Evolutionary conservation across 2,113 vertebrate genomes (phyloP).

Genomic region (Hippocampus guttulatus): DNA sequence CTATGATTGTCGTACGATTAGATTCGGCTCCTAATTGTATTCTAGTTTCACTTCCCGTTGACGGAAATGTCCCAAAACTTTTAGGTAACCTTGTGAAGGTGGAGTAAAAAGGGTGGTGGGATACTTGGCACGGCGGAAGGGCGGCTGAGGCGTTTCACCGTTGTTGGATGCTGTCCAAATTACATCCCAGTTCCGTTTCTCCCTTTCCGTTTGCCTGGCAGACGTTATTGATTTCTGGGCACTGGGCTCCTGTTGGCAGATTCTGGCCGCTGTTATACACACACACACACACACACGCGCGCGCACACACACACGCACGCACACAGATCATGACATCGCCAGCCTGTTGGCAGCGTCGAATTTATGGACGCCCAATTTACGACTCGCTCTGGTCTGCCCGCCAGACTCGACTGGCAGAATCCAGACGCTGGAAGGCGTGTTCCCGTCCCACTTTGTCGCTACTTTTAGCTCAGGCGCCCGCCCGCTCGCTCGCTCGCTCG

Average conservation of each 20-base stretch:
- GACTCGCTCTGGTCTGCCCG: slow-evolving; percentile 28
- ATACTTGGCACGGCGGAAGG: neutral
- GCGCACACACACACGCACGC: slow-evolving; percentile 17
- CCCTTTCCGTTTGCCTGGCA: slow-evolving; percentile 36
- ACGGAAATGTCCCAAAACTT: neutral
- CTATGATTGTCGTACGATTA: no score
- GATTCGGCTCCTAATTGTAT: neutral
- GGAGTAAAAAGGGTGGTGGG: slow-evolving; percentile 1
- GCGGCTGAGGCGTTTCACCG: neutral
- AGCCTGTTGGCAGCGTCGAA: slow-evolving; percentile 49
- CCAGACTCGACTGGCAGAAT: slow-evolving; percentile 55
- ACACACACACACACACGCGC: slow-evolving; percentile 24
- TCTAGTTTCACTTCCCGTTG: neutral
- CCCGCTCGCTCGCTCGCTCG: neutral
- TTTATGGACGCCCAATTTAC: slow-evolving; percentile 54
- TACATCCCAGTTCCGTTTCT: neutral
- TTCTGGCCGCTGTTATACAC: slow-evolving; percentile 41
- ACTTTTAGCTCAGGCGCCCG: slow-evolving; percentile 45
- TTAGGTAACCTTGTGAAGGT: slow-evolving; percentile 27
- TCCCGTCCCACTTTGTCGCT: slow-evolving; percentile 46
- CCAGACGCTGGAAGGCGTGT: slow-evolving; percentile 47
- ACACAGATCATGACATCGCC: slow-evolving; percentile 37
- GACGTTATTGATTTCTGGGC: slow-evolving; percentile 60
- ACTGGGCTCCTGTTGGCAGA: slow-evolving; percentile 62
- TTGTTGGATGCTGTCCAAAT: neutral